A percentile compares a stretch with the other conserved stretches of the same genome.
phyloP scores from a whole-genome alignment of 2,113 vertebrate species.

The Crotalus tigris region DNA sequence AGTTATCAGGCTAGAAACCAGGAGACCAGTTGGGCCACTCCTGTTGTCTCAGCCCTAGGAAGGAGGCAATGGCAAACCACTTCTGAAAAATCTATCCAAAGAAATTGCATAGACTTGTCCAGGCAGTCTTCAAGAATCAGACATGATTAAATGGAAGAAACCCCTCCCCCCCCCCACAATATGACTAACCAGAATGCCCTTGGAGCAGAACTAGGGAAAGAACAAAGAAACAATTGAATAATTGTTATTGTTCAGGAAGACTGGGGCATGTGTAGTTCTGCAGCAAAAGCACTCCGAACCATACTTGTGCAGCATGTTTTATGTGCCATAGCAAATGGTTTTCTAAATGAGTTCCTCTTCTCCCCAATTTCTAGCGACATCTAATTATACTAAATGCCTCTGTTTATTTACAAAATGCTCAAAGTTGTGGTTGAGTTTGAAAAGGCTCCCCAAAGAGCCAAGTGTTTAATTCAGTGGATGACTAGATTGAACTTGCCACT shows the following conservation, averaged over 20 bases:
- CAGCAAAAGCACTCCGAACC: constrained; percentile 48
- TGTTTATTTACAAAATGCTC: constrained; percentile 58
- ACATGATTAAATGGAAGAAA: not conserved
- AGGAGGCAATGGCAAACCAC: not conserved
- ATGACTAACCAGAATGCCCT: constrained; percentile 19
- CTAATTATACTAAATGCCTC: constrained; percentile 64
- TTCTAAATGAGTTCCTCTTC: constrained; percentile 51
- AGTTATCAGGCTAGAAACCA: not conserved
- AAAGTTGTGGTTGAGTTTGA: constrained; percentile 42
- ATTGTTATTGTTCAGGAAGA: constrained; percentile 46
- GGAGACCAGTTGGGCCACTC: not conserved
- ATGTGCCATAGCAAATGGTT: constrained; percentile 46
- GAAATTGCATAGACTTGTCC: not conserved
- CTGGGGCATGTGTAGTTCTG: constrained; percentile 39
- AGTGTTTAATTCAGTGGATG: constrained; percentile 30
- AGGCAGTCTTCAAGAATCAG: not conserved
- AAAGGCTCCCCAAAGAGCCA: constrained; percentile 44
- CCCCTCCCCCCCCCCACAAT: not conserved
- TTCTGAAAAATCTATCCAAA: not conserved
- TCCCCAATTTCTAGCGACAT: constrained; percentile 44
- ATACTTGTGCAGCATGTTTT: constrained; percentile 52
- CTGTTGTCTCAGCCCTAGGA: not conserved
- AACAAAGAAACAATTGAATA: constrained; percentile 35
- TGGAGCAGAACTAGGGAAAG: constrained; percentile 4
- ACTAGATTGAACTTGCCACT: constrained; percentile 21